A percentile compares a stretch with the other conserved stretches of the same genome.
Conservation (phyloP, 2,888 invertebrate species). For the Octodonta nipae region DNA sequence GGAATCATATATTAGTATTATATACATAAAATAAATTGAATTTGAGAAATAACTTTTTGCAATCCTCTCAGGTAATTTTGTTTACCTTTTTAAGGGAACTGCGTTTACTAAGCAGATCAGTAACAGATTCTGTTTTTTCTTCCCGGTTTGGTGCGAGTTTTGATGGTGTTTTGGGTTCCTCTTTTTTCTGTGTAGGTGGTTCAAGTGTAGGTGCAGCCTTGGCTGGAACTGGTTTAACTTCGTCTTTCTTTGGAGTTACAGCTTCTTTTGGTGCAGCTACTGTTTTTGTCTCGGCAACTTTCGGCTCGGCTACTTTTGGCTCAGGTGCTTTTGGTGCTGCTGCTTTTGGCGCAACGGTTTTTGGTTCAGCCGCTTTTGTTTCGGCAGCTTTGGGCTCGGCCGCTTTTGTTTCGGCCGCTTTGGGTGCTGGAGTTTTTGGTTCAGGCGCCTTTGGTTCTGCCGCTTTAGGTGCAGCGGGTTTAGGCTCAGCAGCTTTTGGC, state of each 20-base stretch:
- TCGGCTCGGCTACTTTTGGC: conserved; percentile 9
- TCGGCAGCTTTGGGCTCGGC: conserved; percentile 24
- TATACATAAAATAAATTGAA: no score
- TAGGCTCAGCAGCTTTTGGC: conserved; percentile 10
- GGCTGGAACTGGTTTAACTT: no score
- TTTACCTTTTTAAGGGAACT: conserved; percentile 22
- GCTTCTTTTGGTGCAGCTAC: conserved; percentile 14
- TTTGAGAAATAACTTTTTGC: no score
- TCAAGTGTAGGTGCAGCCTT: no score
- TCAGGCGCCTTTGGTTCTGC: conserved; percentile 28
- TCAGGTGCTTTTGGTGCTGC: conserved; percentile 10
- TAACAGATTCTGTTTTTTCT: conserved; percentile 16
- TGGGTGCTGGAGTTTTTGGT: conserved; percentile 18
- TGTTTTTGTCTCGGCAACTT: conserved; percentile 9
- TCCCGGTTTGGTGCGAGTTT: conserved; percentile 9
- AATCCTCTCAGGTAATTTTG: no score
- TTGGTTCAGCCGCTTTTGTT: background rate
- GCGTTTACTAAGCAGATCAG: conserved; percentile 18
- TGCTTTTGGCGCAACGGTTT: conserved; percentile 2
- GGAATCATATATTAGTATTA: no score
- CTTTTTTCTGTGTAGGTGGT: conserved; percentile 14
- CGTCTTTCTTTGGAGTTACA: conserved; percentile 19
- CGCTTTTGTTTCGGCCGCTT: conserved; percentile 30
- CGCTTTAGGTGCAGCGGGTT: conserved; percentile 6
- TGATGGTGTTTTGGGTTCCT: conserved; percentile 19